These are phyloP conservation scores for Bovichtus variegatus DNA, from an alignment of 2,797 vertebrate genomes.

Conservation along the genomic window DNA sequence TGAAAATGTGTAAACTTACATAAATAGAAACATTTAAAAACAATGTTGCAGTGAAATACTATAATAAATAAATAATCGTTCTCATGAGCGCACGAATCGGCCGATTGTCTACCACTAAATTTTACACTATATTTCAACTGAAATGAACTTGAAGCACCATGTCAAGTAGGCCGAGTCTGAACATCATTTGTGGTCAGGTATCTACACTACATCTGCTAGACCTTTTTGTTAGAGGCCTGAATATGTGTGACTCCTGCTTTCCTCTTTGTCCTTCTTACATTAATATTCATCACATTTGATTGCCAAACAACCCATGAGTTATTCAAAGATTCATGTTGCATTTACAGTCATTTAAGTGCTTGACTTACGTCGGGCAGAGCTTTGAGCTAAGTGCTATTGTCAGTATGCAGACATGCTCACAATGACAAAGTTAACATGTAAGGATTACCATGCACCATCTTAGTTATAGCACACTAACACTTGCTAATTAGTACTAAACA, in stretches of 20 bases:
- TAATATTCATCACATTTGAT: conserved; percentile 9
- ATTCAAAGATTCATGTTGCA: background rate
- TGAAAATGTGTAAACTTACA: no score
- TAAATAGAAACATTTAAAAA: no score
- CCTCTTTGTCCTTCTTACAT: background rate
- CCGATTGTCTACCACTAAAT: no score
- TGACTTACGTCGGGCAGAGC: background rate
- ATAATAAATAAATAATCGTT: no score
- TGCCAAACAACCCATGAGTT: background rate
- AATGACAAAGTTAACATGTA: background rate
- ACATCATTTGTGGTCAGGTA: no score
- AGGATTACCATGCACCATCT: background rate
- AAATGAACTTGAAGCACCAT: no score
- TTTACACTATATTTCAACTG: no score
- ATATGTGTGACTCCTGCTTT: background rate
- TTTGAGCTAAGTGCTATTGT: background rate
- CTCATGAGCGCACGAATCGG: no score
- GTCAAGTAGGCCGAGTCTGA: no score
- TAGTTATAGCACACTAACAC: background rate
- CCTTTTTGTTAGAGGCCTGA: background rate
- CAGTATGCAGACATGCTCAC: background rate
- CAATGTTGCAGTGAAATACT: no score
- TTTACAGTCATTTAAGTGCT: background rate
- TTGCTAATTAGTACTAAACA: background rate
- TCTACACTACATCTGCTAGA: background rate